These are phyloP conservation scores for Willowsia nigromaculata DNA, from an alignment of 2,888 invertebrate species.

Conservation along the genomic window DNA sequence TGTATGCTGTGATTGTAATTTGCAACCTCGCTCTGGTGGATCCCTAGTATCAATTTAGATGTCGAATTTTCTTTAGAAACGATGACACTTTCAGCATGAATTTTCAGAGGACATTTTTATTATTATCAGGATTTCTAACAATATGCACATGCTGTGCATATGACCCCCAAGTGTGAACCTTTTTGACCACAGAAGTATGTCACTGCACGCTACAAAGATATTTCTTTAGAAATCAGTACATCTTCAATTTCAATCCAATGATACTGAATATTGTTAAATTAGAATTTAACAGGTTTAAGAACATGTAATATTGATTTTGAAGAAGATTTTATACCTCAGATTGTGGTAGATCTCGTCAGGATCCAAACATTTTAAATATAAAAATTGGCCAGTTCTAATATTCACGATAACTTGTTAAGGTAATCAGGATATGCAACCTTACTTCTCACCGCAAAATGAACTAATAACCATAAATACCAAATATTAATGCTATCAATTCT, in stretches of 20 bases:
- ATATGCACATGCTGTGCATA: neutral
- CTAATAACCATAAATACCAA: neutral
- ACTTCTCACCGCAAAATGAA: too few relatives aligned
- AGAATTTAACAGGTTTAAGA: neutral
- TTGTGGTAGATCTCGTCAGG: too few relatives aligned
- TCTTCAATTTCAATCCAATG: too few relatives aligned
- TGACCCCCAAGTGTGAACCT: constrained; percentile 3
- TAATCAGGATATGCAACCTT: too few relatives aligned
- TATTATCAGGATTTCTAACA: neutral
- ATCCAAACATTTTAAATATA: too few relatives aligned
- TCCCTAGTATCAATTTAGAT: too few relatives aligned
- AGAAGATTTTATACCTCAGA: neutral
- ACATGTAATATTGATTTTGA: neutral
- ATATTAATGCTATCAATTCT: neutral
- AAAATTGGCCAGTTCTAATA: too few relatives aligned
- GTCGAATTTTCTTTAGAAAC: neutral
- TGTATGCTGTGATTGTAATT: too few relatives aligned
- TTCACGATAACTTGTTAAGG: too few relatives aligned
- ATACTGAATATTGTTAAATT: too few relatives aligned
- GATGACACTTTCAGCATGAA: neutral
- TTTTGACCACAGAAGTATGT: constrained; percentile 5
- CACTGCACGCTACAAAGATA: neutral
- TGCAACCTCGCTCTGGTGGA: too few relatives aligned
- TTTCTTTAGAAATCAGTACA: neutral
- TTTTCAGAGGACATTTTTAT: neutral